These are phyloP conservation scores for Chrysocyon brachyurus DNA, from an alignment of 2,797 vertebrate genomes.

Conservation along the genomic window DNA sequence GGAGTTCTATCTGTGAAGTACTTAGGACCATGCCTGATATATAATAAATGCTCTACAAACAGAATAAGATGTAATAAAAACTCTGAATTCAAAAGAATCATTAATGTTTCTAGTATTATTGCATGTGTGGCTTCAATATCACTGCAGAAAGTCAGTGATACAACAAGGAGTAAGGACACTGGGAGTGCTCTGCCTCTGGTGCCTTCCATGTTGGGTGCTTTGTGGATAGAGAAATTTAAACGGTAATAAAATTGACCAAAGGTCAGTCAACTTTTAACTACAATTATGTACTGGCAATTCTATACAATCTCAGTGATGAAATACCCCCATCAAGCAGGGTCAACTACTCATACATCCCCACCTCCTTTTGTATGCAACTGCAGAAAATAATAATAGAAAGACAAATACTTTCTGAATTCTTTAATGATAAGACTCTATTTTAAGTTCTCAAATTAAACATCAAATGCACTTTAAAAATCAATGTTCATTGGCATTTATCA, in stretches of 20 bases:
- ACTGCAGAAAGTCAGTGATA: neutral
- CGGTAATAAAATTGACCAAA: neutral
- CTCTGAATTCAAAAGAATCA: neutral
- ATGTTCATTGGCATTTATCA: neutral
- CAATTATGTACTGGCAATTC: neutral
- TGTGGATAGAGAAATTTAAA: neutral
- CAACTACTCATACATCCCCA: neutral
- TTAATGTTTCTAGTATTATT: neutral
- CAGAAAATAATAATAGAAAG: neutral
- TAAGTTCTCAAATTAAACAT: neutral
- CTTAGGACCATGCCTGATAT: neutral
- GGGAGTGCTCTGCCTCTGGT: neutral
- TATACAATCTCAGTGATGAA: neutral
- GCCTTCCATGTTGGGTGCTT: neutral
- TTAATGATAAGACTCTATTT: neutral
- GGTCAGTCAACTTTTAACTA: neutral
- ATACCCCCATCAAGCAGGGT: neutral
- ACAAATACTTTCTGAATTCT: neutral
- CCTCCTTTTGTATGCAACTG: neutral
- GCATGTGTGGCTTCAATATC: neutral
- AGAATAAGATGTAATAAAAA: neutral
- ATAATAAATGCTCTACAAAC: neutral
- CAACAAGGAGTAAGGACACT: accelerated
- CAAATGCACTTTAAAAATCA: neutral
- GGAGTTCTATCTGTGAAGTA: neutral